phyloP scores from a whole-genome alignment of 2,113 vertebrate species.

The Lipophrys pholis region DNA sequence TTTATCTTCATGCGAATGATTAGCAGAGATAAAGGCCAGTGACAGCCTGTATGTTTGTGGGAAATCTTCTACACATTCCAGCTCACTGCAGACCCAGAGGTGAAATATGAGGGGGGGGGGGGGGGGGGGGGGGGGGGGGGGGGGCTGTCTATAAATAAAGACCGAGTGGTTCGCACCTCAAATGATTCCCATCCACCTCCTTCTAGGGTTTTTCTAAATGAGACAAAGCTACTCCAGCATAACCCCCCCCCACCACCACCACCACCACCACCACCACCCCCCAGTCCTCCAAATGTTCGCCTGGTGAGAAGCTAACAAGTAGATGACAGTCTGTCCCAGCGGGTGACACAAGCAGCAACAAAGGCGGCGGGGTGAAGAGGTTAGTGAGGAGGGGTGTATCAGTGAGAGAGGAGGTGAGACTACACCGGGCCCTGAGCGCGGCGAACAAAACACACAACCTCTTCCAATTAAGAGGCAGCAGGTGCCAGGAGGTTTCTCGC shows the following conservation, averaged over 20 bases:
- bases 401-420: constrained; percentile 35
- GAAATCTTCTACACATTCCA: not conserved
- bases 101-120: too few species aligned
- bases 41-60: not conserved
- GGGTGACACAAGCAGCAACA: constrained; percentile 39
- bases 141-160: not conserved
- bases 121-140: not conserved
- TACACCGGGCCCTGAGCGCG: not conserved
- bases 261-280: not conserved
- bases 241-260: constrained; percentile 1
- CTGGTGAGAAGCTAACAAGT: constrained; percentile 46
- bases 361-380: constrained; percentile 33
- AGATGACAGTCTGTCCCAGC: constrained; percentile 53
- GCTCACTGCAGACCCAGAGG: not conserved
- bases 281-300: constrained; percentile 39
- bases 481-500: constrained; percentile 8
- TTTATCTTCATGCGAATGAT: not conserved
- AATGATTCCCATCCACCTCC: not conserved
- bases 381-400: constrained; percentile 18
- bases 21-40: constrained; percentile 20
- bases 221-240: not conserved
- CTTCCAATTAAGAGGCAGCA: constrained; percentile 36
- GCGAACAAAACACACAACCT: constrained; percentile 13
- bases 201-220: constrained; percentile 11
- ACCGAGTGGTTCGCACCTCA: constrained; percentile 9